These are phyloP conservation scores for Vultur gryphus DNA, from an alignment of 2,797 vertebrate species.

Conservation along the genomic window DNA sequence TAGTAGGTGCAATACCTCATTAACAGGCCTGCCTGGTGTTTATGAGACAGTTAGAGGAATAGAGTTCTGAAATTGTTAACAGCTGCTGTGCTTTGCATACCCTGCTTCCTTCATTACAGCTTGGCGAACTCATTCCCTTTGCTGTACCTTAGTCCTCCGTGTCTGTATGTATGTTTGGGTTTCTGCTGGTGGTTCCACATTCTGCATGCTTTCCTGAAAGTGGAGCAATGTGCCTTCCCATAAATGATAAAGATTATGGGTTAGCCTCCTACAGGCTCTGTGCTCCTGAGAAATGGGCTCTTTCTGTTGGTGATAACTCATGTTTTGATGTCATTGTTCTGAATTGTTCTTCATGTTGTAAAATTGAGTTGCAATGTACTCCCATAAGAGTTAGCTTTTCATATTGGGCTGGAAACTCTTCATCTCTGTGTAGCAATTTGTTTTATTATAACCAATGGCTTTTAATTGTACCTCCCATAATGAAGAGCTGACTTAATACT, in stretches of 20 bases:
- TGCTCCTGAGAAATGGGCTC: conserved; percentile 49
- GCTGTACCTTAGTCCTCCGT: conserved; percentile 56
- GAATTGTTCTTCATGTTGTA: conserved; percentile 64
- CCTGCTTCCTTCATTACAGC: conserved; percentile 77
- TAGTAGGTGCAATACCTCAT: conserved; percentile 32
- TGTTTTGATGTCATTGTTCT: conserved; percentile 63
- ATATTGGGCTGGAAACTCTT: conserved; percentile 74
- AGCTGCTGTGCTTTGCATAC: conserved; percentile 73
- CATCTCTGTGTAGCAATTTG: conserved; percentile 69
- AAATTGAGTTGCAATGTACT: conserved; percentile 68
- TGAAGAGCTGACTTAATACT: conserved; percentile 80
- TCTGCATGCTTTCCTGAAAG: conserved; percentile 73
- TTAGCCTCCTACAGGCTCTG: conserved; percentile 50
- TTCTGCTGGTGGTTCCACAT: conserved; percentile 70
- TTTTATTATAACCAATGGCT: conserved; percentile 74
- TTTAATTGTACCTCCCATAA: conserved; percentile 79
- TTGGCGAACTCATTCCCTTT: conserved; percentile 68
- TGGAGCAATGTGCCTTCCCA: conserved; percentile 59
- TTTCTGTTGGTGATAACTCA: conserved; percentile 54
- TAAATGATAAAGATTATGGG: conserved; percentile 42
- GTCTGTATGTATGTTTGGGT: conserved; percentile 1
- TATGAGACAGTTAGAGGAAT: conserved; percentile 47
- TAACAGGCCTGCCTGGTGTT: conserved; percentile 40
- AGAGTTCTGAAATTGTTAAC: conserved; percentile 32
- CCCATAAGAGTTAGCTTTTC: conserved; percentile 74